A percentile compares a stretch with the other conserved stretches of the same genome.
phyloP scores from a whole-genome alignment of 1,140 invertebrate species.

The Cyclargus thomasi region DNA sequence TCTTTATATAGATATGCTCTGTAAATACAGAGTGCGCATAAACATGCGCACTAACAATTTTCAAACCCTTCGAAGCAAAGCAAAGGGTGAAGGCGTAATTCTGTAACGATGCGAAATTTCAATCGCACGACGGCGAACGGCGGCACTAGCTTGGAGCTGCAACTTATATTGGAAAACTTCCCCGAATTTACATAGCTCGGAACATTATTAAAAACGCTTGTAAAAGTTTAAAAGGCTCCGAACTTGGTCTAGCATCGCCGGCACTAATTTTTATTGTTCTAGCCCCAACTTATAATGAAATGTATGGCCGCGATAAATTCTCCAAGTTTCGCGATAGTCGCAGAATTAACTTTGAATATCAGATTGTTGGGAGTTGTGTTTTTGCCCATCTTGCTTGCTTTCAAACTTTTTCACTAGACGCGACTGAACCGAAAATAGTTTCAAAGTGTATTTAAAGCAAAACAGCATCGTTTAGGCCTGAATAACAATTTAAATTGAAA shows the following conservation, averaged over 20 bases:
- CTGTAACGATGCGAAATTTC: slow-evolving; percentile 16
- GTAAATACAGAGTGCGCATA: background rate
- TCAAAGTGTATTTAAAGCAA: no score
- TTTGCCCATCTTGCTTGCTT: no score
- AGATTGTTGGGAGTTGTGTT: background rate
- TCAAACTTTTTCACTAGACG: no score
- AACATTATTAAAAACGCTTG: slow-evolving; percentile 68
- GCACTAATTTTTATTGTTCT: slow-evolving; percentile 34
- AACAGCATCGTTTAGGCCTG: no score
- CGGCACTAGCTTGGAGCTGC: slow-evolving; percentile 32
- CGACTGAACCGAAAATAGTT: no score
- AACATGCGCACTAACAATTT: background rate
- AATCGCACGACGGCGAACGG: slow-evolving; percentile 25
- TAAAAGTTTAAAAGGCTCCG: slow-evolving; percentile 45
- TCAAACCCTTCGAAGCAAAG: background rate
- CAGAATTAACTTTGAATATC: slow-evolving; percentile 13
- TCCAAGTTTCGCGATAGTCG: background rate
- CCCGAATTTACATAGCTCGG: slow-evolving; percentile 62
- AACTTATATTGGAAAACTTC: slow-evolving; percentile 73
- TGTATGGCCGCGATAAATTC: slow-evolving; percentile 25
- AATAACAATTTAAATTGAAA: no score
- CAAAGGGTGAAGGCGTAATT: background rate
- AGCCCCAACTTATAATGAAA: slow-evolving; percentile 30
- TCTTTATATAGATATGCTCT: no score
- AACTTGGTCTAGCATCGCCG: slow-evolving; percentile 29